phyloP scores from a whole-genome alignment of 2,113 vertebrate species.

The Mobula hypostoma region DNA sequence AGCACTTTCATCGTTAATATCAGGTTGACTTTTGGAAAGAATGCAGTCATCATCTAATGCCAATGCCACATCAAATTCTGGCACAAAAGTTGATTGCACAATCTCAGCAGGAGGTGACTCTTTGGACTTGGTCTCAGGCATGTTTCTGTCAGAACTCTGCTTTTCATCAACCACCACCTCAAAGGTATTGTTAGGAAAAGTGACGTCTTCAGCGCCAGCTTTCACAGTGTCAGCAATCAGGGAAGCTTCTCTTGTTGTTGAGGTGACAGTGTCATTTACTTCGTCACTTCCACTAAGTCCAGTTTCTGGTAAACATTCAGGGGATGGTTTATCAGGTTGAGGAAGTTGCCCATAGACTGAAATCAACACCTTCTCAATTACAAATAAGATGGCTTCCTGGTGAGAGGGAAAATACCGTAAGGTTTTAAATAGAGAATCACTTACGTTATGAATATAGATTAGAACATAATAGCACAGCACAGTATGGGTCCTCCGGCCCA shows the following conservation, averaged over 20 bases:
- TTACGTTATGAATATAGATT: not conserved
- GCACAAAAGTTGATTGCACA: constrained; percentile 50
- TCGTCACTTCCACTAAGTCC: constrained; percentile 53
- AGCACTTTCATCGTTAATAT: not conserved
- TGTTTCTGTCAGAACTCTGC: constrained; percentile 43
- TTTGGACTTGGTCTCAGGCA: constrained; percentile 39
- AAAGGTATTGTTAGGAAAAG: constrained; percentile 42
- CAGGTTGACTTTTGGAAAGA: not conserved
- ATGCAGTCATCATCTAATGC: constrained; percentile 43
- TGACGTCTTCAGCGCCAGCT: constrained; percentile 51
- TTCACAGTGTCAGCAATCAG: constrained; percentile 46
- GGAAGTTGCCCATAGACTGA: constrained; percentile 72
- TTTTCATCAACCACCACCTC: constrained; percentile 40
- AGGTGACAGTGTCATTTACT: constrained; percentile 43
- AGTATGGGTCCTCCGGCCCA: too few relatives aligned
- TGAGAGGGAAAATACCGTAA: constrained; percentile 41
- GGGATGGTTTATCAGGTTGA: constrained; percentile 19
- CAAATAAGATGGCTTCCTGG: constrained; percentile 74
- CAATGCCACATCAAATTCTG: constrained; percentile 43
- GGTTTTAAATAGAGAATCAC: not conserved
- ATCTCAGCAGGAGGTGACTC: constrained; percentile 57
- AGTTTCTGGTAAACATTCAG: constrained; percentile 45
- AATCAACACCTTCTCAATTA: constrained; percentile 78
- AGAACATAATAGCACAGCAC: too few relatives aligned
- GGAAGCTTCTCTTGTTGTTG: constrained; percentile 43